A percentile compares a stretch with the other conserved stretches of the same genome.
These are phyloP conservation scores for Chironomus tentans DNA, from an alignment of 2,888 invertebrate species.

Conservation along the genomic window DNA sequence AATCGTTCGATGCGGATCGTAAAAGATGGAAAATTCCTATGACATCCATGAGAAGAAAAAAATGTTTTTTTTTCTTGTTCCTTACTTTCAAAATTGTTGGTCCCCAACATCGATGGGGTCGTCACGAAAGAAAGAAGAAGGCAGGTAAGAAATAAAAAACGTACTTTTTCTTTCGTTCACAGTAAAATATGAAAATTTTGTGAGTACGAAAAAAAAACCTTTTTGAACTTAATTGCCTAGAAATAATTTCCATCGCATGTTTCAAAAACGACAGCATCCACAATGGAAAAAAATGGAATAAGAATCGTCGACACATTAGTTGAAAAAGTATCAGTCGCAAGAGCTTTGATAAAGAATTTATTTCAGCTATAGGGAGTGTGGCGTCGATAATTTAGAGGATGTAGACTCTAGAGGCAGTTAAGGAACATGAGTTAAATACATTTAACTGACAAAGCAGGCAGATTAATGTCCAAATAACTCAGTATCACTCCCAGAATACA, in stretches of 20 bases:
- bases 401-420: too few relatives aligned
- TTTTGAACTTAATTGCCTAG: slow-evolving; percentile 24
- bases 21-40: slow-evolving; percentile 6
- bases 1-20: slow-evolving; percentile 12
- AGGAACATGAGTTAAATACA: too few relatives aligned
- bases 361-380: background rate
- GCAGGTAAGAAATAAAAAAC: background rate
- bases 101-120: background rate
- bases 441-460: too few relatives aligned
- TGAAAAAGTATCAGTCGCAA: background rate
- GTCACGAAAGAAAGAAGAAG: background rate
- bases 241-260: slow-evolving; percentile 13
- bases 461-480: too few relatives aligned
- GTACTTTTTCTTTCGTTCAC: background rate
- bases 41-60: background rate
- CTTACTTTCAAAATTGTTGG: background rate
- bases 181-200: background rate
- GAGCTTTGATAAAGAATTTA: background rate
- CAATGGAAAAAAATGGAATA: background rate
- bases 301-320: too few relatives aligned
- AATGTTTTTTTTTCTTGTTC: background rate
- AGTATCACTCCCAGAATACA: too few relatives aligned
- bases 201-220: background rate
- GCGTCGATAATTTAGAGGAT: too few relatives aligned
- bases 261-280: background rate